phyloP scores from a whole-genome alignment of 2,888 invertebrate genomes.

The Habrosyne pyritoides region DNA sequence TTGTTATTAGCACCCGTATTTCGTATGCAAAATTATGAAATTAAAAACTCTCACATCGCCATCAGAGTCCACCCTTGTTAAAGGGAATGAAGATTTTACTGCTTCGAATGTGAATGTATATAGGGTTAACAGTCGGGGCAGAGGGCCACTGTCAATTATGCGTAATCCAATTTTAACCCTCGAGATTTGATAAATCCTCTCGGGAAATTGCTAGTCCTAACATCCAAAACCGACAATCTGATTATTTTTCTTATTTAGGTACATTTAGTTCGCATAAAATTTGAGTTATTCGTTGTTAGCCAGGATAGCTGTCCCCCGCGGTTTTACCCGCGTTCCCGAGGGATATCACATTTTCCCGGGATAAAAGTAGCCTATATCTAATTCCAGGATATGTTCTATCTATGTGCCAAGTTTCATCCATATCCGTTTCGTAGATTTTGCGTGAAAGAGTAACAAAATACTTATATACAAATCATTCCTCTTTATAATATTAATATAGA shows the following conservation, averaged over 20 bases:
- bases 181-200: constrained; percentile 41
- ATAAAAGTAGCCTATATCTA: too few relatives aligned
- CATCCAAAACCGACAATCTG: not conserved
- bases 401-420: too few relatives aligned
- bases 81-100: constrained; percentile 39
- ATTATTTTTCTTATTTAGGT: not conserved
- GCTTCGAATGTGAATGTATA: constrained; percentile 39
- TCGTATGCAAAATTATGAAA: constrained; percentile 23
- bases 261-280: too few relatives aligned
- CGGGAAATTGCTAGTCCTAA: constrained; percentile 12
- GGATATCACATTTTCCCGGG: too few relatives aligned
- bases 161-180: constrained; percentile 53
- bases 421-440: too few relatives aligned
- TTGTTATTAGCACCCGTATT: constrained; percentile 21
- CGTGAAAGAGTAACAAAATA: too few relatives aligned
- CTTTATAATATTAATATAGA: too few relatives aligned
- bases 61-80: constrained; percentile 31
- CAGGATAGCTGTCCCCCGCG: too few relatives aligned
- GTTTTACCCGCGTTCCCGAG: too few relatives aligned
- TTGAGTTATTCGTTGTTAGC: too few relatives aligned
- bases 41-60: constrained; percentile 28
- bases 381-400: too few relatives aligned
- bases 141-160: constrained; percentile 27
- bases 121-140: constrained; percentile 30
- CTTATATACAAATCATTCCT: too few relatives aligned